Percentiles rank a stretch among this genome's conserved stretches.
phyloP scores from a whole-genome alignment of 2,113 vertebrate genomes.

The Chionomys nivalis region DNA sequence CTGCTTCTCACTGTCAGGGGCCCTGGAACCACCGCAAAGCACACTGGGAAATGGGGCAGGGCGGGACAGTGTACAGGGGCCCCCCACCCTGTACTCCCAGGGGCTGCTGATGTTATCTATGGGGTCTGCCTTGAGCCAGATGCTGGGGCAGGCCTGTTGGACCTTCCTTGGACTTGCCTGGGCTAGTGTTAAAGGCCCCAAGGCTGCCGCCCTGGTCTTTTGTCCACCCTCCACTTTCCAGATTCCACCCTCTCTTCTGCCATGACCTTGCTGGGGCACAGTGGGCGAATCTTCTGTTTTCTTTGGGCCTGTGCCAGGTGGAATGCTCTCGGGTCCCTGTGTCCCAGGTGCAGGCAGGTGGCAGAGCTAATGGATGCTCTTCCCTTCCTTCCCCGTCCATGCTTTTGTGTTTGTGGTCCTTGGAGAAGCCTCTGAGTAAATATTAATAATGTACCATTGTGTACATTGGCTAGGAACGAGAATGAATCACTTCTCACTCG shows the following conservation, averaged over 20 bases:
- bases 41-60: neutral
- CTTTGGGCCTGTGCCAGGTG: neutral
- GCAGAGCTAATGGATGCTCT: neutral
- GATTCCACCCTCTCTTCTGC: neutral
- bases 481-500: slow-evolving; percentile 74
- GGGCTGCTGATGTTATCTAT: neutral
- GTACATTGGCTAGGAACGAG: slow-evolving; percentile 69
- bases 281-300: accelerated
- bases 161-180: neutral
- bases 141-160: neutral
- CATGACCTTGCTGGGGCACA: neutral
- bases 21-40: neutral
- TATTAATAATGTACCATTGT: slow-evolving; percentile 77
- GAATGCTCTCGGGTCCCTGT: neutral
- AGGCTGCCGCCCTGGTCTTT: neutral
- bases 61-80: neutral
- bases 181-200: neutral
- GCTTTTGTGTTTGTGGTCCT: slow-evolving; percentile 71
- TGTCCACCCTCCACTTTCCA: neutral
- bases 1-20: neutral
- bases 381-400: neutral
- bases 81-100: accelerated
- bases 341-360: neutral
- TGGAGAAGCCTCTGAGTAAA: slow-evolving; percentile 66
- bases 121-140: neutral